Conservation (phyloP, 2,888 invertebrate species). For the Magallana nippona region DNA sequence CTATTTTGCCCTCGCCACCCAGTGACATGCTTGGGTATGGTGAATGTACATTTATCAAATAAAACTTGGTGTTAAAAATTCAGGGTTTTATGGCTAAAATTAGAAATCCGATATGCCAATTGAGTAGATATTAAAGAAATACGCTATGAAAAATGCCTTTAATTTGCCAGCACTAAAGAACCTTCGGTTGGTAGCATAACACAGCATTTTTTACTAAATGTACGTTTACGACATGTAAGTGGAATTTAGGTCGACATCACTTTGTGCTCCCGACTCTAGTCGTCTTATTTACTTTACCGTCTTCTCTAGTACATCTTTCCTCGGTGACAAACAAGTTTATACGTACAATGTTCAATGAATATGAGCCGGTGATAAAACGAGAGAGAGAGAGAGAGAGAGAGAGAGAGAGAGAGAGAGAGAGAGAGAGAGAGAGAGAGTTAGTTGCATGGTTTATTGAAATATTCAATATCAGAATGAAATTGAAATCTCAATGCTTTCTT, state of each 20-base stretch:
- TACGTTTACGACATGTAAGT: background rate
- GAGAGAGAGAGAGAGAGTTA: conserved; percentile 40
- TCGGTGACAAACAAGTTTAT: background rate
- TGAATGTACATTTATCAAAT: no score
- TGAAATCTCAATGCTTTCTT: background rate
- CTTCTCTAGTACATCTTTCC: background rate
- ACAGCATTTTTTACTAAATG: background rate
- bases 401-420: conserved; percentile 45
- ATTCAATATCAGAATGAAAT: background rate
- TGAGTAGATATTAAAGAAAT: no score
- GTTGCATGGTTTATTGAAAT: background rate
- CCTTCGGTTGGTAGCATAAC: background rate
- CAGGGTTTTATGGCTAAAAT: no score
- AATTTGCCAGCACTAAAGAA: no score
- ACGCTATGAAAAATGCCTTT: no score
- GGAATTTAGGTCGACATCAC: background rate
- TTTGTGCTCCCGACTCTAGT: background rate
- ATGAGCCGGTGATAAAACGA: no score
- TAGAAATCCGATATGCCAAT: no score
- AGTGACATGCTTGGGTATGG: no score
- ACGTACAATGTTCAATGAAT: background rate
- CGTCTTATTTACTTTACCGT: background rate
- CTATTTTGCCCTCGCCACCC: no score
- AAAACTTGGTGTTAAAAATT: no score
- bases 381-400: background rate